Conservation (phyloP, 1,140 invertebrate genomes). For the Drosophila albomicans region DNA sequence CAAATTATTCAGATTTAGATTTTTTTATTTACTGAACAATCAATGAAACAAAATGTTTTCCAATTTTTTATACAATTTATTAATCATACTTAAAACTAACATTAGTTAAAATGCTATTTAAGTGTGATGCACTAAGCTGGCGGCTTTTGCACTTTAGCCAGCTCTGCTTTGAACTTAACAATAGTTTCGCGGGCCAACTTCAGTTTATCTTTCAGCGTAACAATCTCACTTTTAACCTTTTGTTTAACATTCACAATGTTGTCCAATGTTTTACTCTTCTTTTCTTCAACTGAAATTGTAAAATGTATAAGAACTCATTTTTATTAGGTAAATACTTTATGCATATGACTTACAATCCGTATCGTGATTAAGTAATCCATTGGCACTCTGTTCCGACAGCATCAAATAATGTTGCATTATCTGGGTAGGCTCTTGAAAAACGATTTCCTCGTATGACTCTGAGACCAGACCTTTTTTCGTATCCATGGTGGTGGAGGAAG, state of each 20-base stretch:
- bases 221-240: conserved; percentile 94
- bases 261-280: conserved; percentile 93
- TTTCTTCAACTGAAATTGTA: conserved; percentile 93
- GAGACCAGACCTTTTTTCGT: conserved; percentile 94
- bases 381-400: conserved; percentile 87
- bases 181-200: conserved; percentile 96
- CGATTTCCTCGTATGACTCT: conserved; percentile 98
- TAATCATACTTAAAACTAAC: conserved; percentile 5
- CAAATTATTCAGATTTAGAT: too few relatives aligned
- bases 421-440: conserved; percentile 98
- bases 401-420: conserved; percentile 96
- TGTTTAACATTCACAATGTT: conserved; percentile 92
- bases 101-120: conserved; percentile 11
- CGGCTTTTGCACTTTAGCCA: conserved; percentile 89
- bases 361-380: conserved; percentile 88
- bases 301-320: conserved; percentile 7
- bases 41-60: too few relatives aligned
- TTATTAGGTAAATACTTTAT: background rate
- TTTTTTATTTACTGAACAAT: too few relatives aligned
- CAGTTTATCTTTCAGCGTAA: conserved; percentile 94
- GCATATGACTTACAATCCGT: conserved; percentile 92
- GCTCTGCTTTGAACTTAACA: conserved; percentile 94
- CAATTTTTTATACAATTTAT: conserved; percentile 18
- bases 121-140: conserved; percentile 30
- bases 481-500: conserved; percentile 87